Evolutionary conservation across 2,797 vertebrate species (phyloP), one percentile per base, ranked within the genome.

Genomic region (Halcyon leucocephala): DNA sequence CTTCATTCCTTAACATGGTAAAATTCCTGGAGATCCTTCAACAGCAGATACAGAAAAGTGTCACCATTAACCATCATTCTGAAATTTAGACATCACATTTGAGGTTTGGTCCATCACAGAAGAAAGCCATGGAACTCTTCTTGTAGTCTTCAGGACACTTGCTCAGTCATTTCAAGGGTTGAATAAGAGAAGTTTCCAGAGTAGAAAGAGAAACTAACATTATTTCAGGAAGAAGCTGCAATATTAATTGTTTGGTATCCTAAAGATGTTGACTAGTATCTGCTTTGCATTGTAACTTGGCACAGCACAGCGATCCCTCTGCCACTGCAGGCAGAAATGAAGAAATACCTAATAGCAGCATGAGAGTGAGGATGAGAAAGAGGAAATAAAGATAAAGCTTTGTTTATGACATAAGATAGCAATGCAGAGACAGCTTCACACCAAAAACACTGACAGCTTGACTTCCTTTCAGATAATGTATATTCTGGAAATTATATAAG

Each of bases 1-100:
- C 19, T 86, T 86, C n/a, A 55, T 60, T 92, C 55, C n/a, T 73
- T 89, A 84, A 70, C 5, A 41, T 37, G 67, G 20, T 85, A 91
- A 92, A 93, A 90, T 70, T 60, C 14, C 31, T 55, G 21, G 46
- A 77, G 78, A 84, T 66, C 15, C 74, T 93, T 61, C 70, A 67
- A 87, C 16, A 82, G 35, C 24, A 80, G 33, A 15, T 70, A 89
- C 10, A 82, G 69, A 60, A 70, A 90, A 86, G 17, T 39, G 7
- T 49, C 44, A 78, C 55, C 22, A 73, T 81, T 66, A 79, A 92
- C 35, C 64, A 92, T 61, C 48, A 85, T 64, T 80, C 62, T 93
- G 90, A 95, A 96, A 92, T 79, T 39, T 95, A 84, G 73, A 86
- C 77, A 91, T 85, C 69, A 72, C 46, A 79, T 82, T 78, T 73